A percentile compares a stretch with the other conserved stretches of the same genome.
These are phyloP conservation scores for Pao palembangensis DNA, from an alignment of 2,113 vertebrate genomes.

Conservation along the genomic window DNA sequence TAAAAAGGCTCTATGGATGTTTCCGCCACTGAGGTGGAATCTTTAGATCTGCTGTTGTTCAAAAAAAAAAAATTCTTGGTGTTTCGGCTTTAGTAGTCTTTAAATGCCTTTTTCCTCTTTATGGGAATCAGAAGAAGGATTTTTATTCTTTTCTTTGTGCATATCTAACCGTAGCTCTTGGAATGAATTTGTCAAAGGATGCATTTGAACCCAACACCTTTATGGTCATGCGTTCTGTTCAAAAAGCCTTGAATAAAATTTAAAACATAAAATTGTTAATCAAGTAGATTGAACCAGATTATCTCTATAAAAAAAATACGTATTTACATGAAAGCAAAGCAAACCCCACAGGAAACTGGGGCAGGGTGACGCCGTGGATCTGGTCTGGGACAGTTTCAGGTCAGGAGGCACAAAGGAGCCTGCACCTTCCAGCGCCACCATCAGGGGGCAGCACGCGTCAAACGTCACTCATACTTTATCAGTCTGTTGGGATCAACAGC, in stretches of 20 bases:
- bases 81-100: no score
- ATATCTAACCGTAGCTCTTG: not conserved
- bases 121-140: not conserved
- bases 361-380: not conserved
- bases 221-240: not conserved
- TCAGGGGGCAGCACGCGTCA: slow-evolving; percentile 64
- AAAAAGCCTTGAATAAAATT: not conserved
- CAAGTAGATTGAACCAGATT: no score
- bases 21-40: no score
- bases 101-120: not conserved
- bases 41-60: not conserved
- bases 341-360: not conserved
- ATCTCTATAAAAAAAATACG: not conserved
- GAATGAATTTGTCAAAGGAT: not conserved
- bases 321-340: not conserved
- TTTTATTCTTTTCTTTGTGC: not conserved
- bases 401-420: slow-evolving; percentile 35
- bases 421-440: slow-evolving; percentile 49
- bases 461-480: slow-evolving; percentile 40
- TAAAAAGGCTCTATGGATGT: no score
- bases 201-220: not conserved
- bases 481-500: slow-evolving; percentile 24
- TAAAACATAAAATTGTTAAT: no score
- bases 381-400: slow-evolving; percentile 18
- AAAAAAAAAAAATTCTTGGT: not conserved